Evolutionary conservation across 2,888 invertebrate genomes (phyloP), one percentile per base, ranked within the genome.

Genomic region (Melinaea marsaeus): DNA sequence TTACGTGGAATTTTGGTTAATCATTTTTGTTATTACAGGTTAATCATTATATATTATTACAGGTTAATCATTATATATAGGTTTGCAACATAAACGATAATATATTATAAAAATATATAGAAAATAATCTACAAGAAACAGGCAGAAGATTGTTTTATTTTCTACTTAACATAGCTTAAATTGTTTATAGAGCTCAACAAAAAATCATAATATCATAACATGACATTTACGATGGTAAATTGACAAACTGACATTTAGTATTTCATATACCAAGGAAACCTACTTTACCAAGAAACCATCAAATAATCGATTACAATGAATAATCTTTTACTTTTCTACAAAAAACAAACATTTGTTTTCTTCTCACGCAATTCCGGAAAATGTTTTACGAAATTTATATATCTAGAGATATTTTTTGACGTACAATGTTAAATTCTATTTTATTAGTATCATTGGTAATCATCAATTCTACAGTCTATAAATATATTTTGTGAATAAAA

Each of bases 311-410:
- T 83, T 74, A 66, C 70, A 74, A 77, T 75, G 80, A 80, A 79
- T 85, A 85, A 86, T 86, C 87, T 88, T 88, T 88, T 75, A 76
- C 75, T 74, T 75, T 68, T 71, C 71, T 73, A 75, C 76, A 76
- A 77, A 76, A 76, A 76, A 76, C 75, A 71, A 71, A 72, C 63
- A 68, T 75, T 72, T 74, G 72, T 77, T 74, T 69, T 76, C 65
- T 67, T 61, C 74, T 76, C 81, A 81, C 81, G 81, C 81, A 75
- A 81, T 74, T 71, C 72, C 71, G 72, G 71, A 74, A 76, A 75
- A 76, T 72, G 72, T 76, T 78, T 70, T 64, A 67, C 63, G 61
- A 22, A 22, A 22, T 22, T 22, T 22, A 22, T 37, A 37, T 2
- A 6, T 42, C 9, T 63, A 58, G 61, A 64, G 59, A 66, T 64